Evolutionary conservation across 2,113 vertebrate species (phyloP), one percentile per base, ranked within the genome.

Genomic region (Sapajus apella): DNA sequence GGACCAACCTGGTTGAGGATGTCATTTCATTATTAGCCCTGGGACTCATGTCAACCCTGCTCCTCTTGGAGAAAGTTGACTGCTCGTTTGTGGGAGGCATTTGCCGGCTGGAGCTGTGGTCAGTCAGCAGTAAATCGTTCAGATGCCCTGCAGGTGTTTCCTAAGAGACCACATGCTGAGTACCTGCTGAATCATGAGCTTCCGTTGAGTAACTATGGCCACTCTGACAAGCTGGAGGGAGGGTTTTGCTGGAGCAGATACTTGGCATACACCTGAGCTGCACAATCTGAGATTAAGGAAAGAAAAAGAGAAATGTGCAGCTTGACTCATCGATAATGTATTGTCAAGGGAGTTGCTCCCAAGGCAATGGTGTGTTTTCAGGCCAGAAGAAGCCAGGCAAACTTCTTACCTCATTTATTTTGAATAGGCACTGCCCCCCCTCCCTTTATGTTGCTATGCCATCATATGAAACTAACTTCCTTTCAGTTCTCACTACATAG

Each of bases 101-200:
- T 94, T 56, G 47, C 58, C 55, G 83, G 43, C 91, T 94, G 52
- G 52, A 81, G 90, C 83, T 90, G 85, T 64, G 85, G 89, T 89
- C 83, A 61, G 58, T 86, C 20, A 17, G 88, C 75, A 84, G 58
- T 23, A 79, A 94, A 81, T 94, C 90, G 43, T 58, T 95, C 77
- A 32, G 86, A 82, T 91, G 77, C 64, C 27, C 64, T 23, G 66
- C 75, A 70, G 75, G 66, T 70, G 52, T 95, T 96, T 94, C 97
- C 96, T 95, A 92, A 94, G 94, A 96, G 95, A 97, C 95, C 88
- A 88, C 77, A 96, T 12, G 40, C 94, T 93, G 97, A 56, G 77
- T 30, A 94, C 85, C 73, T 95, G 96, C 82, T 98, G 97, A 98
- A 95, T 98, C 95, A 96, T 75, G 81, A 93, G 32, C 96, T 96